Percentiles rank a stretch among this genome's conserved stretches.
Conservation (phyloP, 2,113 vertebrate genomes). For the Aldabrachelys gigantea region DNA sequence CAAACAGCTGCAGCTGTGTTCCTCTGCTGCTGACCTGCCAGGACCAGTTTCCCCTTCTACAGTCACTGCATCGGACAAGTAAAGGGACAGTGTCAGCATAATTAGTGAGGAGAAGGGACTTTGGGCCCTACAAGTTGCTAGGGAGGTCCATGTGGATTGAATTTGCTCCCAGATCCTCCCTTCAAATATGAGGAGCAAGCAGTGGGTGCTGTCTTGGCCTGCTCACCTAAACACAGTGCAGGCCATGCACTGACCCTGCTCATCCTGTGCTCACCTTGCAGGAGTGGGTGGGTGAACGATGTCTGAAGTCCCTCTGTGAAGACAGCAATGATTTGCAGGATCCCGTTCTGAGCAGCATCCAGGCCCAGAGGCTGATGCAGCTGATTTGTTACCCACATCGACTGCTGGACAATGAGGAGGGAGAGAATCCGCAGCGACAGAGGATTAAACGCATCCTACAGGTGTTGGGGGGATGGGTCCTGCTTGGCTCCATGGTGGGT, state of each 20-base stretch:
- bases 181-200: not conserved
- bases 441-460: constrained; percentile 98
- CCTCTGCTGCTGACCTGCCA: constrained; percentile 34
- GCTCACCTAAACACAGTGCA: not conserved
- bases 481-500: too few species aligned
- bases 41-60: constrained; percentile 36
- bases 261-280: constrained; percentile 42
- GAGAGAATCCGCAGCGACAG: constrained; percentile 97
- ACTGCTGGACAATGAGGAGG: constrained; percentile 94
- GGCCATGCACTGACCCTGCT: not conserved
- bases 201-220: not conserved
- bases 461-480: constrained; percentile 74
- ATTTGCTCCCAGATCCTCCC: constrained; percentile 8
- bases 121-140: not conserved
- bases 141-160: constrained; percentile 39
- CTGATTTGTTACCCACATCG: constrained; percentile 98
- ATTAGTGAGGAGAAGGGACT: constrained; percentile 49
- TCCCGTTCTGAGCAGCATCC: constrained; percentile 95
- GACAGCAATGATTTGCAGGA: constrained; percentile 98
- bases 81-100: not conserved
- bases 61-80: not conserved
- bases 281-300: constrained; percentile 99
- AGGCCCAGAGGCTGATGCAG: constrained; percentile 96
- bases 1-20: constrained; percentile 33
- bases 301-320: constrained; percentile 96